These are phyloP conservation scores for Oncorhynchus keta DNA, from an alignment of 2,113 vertebrate species.

Conservation along the genomic window DNA sequence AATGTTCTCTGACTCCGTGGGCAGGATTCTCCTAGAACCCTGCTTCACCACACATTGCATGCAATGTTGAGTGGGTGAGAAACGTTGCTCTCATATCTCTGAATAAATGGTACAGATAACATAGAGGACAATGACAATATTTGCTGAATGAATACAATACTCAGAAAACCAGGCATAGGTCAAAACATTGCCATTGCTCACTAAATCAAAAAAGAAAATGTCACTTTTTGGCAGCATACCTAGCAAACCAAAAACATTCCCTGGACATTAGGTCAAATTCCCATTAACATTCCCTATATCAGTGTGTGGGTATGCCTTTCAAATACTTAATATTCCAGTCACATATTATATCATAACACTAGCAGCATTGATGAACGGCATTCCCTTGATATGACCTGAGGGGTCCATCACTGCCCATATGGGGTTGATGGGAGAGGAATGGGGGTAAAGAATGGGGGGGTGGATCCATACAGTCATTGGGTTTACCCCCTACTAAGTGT, in stretches of 20 bases:
- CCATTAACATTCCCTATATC: too few species aligned
- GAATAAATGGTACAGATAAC: background rate
- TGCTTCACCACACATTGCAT: background rate
- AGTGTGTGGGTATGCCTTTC: too few species aligned
- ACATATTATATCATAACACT: background rate
- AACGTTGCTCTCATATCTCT: background rate
- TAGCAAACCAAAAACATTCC: too few species aligned
- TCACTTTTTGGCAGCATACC: too few species aligned
- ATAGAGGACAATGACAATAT: too few species aligned
- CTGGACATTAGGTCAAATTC: too few species aligned
- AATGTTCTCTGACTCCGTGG: slow-evolving; percentile 19
- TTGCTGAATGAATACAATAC: too few species aligned
- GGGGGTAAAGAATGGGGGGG: background rate
- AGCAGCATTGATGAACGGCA: background rate
- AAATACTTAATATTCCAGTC: too few species aligned
- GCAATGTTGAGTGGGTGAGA: slow-evolving; percentile 17
- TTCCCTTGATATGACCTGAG: background rate
- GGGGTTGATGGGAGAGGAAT: background rate
- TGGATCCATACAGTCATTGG: background rate
- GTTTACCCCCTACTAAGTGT: too few species aligned
- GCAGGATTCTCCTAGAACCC: background rate
- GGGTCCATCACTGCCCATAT: background rate
- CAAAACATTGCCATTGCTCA: too few species aligned
- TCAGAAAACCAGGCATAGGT: too few species aligned
- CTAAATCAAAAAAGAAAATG: too few species aligned